Conservation (phyloP, 2,888 invertebrate genomes). For the Rotaria sp. region DNA sequence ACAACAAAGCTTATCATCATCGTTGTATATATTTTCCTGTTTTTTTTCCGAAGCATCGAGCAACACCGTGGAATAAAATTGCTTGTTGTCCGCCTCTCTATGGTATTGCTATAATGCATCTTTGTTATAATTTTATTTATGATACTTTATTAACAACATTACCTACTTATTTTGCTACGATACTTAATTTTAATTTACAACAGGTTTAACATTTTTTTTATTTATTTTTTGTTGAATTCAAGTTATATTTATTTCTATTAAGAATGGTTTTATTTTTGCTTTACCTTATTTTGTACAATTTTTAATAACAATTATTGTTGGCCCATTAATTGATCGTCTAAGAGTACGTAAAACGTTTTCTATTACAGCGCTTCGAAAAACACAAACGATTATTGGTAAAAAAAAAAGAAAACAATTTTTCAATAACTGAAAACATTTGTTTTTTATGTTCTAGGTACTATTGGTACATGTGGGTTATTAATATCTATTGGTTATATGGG, state of each 20-base stretch:
- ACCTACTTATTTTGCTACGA: constrained; percentile 27
- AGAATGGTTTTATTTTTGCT: too few relatives aligned
- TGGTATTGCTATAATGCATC: too few relatives aligned
- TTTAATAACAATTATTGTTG: too few relatives aligned
- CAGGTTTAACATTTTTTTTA: neutral
- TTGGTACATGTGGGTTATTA: neutral
- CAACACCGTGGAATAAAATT: neutral
- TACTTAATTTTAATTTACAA: constrained; percentile 30
- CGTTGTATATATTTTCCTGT: too few relatives aligned
- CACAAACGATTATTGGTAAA: constrained; percentile 10
- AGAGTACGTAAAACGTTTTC: neutral
- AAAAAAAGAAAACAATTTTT: neutral
- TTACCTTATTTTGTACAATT: too few relatives aligned
- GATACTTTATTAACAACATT: constrained; percentile 32
- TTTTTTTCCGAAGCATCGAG: neutral
- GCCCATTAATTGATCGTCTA: too few relatives aligned
- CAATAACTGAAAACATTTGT: too few relatives aligned
- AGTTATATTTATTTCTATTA: too few relatives aligned
- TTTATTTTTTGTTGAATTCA: too few relatives aligned
- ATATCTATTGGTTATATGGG: neutral
- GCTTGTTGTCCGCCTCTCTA: neutral
- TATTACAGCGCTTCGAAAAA: constrained; percentile 19
- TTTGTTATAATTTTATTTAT: constrained; percentile 14
- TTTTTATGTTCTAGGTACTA: neutral
- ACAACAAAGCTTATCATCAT: too few relatives aligned